Conservation (phyloP, 2,797 vertebrate genomes). For the Catamblyrhynchus diadema region DNA sequence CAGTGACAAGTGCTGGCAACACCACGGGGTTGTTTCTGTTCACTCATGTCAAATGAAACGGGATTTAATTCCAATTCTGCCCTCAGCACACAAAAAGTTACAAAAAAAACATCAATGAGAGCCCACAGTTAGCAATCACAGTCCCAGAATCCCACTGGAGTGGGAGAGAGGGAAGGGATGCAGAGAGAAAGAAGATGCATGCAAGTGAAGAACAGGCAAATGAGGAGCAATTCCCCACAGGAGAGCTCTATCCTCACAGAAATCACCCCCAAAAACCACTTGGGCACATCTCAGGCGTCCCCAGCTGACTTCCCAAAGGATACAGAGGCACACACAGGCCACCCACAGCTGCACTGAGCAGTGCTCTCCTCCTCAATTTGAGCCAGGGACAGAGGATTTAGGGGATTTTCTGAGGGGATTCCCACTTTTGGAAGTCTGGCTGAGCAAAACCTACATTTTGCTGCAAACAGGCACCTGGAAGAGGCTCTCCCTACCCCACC, state of each 20-base stretch:
- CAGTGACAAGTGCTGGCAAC: constrained; percentile 61
- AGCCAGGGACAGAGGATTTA: not conserved
- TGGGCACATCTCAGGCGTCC: not conserved
- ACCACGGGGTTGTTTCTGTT: not conserved
- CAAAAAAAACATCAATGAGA: constrained; percentile 45
- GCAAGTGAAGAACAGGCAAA: constrained; percentile 73
- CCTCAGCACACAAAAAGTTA: constrained; percentile 69
- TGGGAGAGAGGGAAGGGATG: constrained; percentile 68
- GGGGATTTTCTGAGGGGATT: not conserved
- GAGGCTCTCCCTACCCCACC: not conserved
- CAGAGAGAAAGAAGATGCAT: constrained; percentile 55
- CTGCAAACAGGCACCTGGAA: not conserved
- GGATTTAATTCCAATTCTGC: not conserved
- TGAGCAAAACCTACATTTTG: not conserved
- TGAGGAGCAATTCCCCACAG: not conserved
- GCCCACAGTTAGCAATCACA: constrained; percentile 57
- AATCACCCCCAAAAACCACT: rapidly evolving
- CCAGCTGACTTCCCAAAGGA: not conserved
- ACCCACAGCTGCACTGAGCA: not conserved
- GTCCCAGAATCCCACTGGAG: constrained; percentile 66
- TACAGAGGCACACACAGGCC: not conserved
- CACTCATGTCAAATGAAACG: not conserved
- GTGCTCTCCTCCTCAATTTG: not conserved
- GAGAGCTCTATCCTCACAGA: constrained; percentile 62
- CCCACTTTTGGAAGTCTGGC: not conserved